These are phyloP conservation scores for Pocota personata DNA, from an alignment of 2,888 invertebrate genomes.

Conservation along the genomic window DNA sequence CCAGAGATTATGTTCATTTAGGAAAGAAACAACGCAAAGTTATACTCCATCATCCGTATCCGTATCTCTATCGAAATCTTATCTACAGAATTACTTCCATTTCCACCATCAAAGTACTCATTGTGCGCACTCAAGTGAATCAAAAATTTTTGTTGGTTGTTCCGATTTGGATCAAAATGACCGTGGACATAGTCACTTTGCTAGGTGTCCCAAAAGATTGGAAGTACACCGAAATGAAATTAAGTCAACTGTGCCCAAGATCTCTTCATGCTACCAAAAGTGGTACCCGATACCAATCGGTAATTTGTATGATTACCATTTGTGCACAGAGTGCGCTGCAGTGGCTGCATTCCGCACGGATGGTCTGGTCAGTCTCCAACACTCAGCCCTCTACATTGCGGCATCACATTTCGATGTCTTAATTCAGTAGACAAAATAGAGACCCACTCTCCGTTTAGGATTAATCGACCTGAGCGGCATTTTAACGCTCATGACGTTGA, in stretches of 20 bases:
- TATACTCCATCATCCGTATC: not conserved
- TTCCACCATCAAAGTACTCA: not conserved
- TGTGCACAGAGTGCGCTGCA: not conserved
- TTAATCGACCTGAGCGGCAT: slow-evolving; percentile 27
- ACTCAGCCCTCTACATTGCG: slow-evolving; percentile 25
- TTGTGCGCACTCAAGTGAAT: not conserved
- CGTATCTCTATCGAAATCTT: slow-evolving; percentile 5
- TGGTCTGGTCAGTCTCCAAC: slow-evolving; percentile 14
- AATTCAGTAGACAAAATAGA: slow-evolving; percentile 35
- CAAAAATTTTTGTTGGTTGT: not conserved
- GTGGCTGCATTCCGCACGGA: slow-evolving; percentile 30
- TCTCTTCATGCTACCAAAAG: slow-evolving; percentile 11
- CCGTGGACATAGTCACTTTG: slow-evolving; percentile 17
- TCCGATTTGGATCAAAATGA: slow-evolving; percentile 36
- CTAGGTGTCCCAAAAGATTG: slow-evolving; percentile 6
- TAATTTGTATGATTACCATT: slow-evolving; percentile 55
- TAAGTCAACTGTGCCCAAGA: slow-evolving; percentile 12
- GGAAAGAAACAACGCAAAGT: not conserved
- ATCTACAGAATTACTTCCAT: slow-evolving; percentile 2
- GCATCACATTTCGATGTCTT: slow-evolving; percentile 58
- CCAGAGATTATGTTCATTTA: not conserved
- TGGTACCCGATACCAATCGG: slow-evolving; percentile 45
- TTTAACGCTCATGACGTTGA: slow-evolving; percentile 61
- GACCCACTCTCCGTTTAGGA: slow-evolving; percentile 21
- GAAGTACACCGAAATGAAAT: slow-evolving; percentile 29